Evolutionary conservation across 2,113 vertebrate genomes (phyloP), one percentile per base, ranked within the genome.

Genomic region (Oreochromis niloticus): DNA sequence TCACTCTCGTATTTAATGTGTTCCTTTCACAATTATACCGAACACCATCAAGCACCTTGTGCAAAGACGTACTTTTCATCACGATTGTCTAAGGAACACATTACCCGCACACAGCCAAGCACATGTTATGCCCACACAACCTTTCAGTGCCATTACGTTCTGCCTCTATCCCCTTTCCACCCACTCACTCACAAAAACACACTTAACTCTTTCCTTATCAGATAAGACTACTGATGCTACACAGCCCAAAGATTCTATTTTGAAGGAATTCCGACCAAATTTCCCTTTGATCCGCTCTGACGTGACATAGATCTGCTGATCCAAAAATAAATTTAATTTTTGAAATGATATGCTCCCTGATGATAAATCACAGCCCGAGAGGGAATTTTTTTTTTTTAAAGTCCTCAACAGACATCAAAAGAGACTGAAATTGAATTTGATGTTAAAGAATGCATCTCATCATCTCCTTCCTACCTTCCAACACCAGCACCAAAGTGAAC

Each of bases 41-140:
- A 54, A 22, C 54, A 85, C 10, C 56, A 80, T 84, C 32, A 78
- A 73, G 80, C 85, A 78, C 43, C 17, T 46, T 84, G 36, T 78
- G 46, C 10, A 85, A 22, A 50, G 46, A 52, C 27, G 12, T 32
- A 39, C 30, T 17, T 41, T 41, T 12, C 85, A 32, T 57, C 19
- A 54, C 22, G 13, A 19, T 7, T 39, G 63, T 89, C 59, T 39
- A 39, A 59, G 80, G 50, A 90, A 61, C 56, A 57, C 57, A 68
- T 86, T 68, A 75, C 83, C 48, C 83, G 66, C 88, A 89, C 71
- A 83, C 22, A 57, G 80, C 41, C 8, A 7, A 88, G 80, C 73
- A 88, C 71, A 81, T 81, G 63, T 54, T 59, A 75, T 75, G 81
- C 85, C 87, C 80, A 83, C 84, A 73, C 88, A 82, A 89, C 82